phyloP scores from a whole-genome alignment of 2,113 vertebrate genomes.

The Motacilla alba region DNA sequence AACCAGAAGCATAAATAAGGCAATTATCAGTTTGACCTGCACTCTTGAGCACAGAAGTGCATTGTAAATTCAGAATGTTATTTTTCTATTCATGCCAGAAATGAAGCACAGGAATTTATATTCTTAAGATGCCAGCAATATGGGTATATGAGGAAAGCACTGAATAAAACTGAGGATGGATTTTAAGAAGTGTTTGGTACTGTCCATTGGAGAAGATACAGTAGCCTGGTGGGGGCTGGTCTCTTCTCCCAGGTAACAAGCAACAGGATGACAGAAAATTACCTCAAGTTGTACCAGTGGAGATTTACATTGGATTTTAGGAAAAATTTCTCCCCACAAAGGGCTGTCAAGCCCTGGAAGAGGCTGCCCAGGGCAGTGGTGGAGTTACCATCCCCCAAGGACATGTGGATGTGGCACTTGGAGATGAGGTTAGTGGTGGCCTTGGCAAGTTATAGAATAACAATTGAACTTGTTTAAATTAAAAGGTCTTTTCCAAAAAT shows the following conservation, averaged over 20 bases:
- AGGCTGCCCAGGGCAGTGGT: neutral
- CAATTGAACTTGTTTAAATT: neutral
- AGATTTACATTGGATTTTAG: neutral
- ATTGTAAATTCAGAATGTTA: neutral
- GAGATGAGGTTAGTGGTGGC: neutral
- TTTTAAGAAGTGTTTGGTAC: neutral
- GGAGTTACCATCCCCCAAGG: neutral
- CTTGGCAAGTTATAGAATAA: neutral
- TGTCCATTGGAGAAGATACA: neutral
- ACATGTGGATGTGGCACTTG: accelerated
- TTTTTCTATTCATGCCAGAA: neutral
- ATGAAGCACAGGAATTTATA: neutral
- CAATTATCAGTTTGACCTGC: neutral
- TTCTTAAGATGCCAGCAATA: neutral
- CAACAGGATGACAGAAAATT: neutral
- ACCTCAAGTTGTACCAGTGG: neutral
- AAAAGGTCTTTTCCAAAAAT: neutral
- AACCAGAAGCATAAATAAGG: neutral
- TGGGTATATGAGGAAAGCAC: neutral
- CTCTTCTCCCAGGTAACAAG: neutral
- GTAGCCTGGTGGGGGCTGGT: neutral
- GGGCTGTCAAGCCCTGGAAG: neutral
- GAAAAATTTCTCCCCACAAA: neutral
- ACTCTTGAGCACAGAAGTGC: neutral
- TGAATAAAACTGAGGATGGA: neutral